These are phyloP conservation scores for Cyaniris semiargus DNA, from an alignment of 2,888 invertebrate genomes.

Conservation along the genomic window DNA sequence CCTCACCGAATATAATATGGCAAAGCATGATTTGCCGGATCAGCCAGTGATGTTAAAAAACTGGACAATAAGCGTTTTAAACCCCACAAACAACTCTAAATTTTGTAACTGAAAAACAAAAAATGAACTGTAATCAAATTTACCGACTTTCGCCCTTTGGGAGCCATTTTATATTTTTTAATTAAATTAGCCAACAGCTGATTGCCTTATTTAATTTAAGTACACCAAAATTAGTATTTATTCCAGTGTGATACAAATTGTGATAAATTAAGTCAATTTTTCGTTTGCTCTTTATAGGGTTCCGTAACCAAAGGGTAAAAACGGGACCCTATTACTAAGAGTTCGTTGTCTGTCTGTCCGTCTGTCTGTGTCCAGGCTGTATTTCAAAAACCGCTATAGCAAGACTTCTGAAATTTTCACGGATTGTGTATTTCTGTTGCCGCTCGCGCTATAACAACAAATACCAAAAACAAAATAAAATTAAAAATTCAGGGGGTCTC, in stretches of 20 bases:
- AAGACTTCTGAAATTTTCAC: no score
- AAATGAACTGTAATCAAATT: not conserved
- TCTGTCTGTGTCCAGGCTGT: no score
- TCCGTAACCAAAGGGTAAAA: no score
- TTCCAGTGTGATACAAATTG: slow-evolving; percentile 7
- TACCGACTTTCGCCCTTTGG: slow-evolving; percentile 6
- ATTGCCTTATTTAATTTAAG: slow-evolving; percentile 13
- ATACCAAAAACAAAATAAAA: no score
- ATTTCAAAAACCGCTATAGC: no score
- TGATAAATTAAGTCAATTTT: not conserved
- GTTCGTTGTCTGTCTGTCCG: no score
- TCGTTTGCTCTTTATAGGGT: not conserved
- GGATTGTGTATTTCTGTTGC: no score
- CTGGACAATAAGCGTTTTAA: not conserved
- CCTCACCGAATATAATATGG: no score
- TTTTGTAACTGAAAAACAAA: not conserved
- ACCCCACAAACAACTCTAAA: not conserved
- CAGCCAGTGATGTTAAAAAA: not conserved
- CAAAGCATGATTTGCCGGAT: no score
- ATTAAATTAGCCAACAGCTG: slow-evolving; percentile 1
- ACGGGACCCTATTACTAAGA: no score
- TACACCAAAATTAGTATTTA: slow-evolving; percentile 14
- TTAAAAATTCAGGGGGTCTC: no score
- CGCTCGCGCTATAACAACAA: no score
- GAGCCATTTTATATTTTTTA: slow-evolving; percentile 3